Percentiles rank a stretch among this genome's conserved stretches.
Conservation (phyloP, 2,113 vertebrate species). For the Anser cygnoides region DNA sequence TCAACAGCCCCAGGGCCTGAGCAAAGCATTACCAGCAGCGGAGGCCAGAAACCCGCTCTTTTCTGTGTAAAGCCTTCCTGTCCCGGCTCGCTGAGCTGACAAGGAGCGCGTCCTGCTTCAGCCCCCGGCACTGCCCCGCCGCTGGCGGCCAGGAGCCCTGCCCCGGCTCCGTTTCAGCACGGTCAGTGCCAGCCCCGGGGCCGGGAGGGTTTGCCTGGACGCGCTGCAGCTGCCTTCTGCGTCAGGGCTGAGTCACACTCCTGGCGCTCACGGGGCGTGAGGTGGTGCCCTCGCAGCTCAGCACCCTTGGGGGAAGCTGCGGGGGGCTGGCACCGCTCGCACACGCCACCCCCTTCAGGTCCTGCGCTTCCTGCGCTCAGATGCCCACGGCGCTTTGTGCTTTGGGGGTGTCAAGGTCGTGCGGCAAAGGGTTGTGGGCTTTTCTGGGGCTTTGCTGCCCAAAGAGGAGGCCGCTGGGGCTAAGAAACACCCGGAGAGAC, state of each 20-base stretch:
- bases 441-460: too few species aligned
- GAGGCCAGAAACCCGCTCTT: neutral
- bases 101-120: neutral
- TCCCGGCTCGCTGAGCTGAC: rapidly evolving
- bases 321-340: neutral
- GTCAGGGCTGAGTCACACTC: neutral
- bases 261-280: rapidly evolving
- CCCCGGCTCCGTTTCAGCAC: neutral
- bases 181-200: neutral
- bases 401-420: neutral
- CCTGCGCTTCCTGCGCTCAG: neutral
- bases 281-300: neutral
- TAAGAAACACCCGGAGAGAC: neutral
- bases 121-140: rapidly evolving
- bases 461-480: neutral
- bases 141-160: neutral
- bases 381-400: rapidly evolving
- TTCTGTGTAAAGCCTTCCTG: rapidly evolving
- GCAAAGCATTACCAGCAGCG: neutral
- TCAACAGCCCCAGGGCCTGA: neutral
- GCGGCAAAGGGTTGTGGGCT: too few species aligned
- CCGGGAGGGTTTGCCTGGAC: rapidly evolving
- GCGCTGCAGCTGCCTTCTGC: rapidly evolving
- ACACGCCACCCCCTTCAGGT: neutral
- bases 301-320: neutral